Base-by-base conservation (phyloP, 2,113 vertebrate species). In the Grammomys surdaster region DNA sequence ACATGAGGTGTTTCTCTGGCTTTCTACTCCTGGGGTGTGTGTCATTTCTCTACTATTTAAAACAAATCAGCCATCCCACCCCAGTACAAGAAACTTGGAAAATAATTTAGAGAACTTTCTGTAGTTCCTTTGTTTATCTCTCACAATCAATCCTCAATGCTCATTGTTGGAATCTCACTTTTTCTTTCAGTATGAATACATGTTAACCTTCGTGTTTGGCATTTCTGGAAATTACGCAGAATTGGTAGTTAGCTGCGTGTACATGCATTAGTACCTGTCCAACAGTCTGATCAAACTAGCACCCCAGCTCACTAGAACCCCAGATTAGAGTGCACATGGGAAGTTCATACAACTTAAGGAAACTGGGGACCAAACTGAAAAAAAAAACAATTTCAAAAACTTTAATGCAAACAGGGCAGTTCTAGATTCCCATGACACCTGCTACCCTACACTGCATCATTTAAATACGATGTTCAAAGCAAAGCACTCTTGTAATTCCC, bases 161-260 rank as follows among this genome's bases (percentile, higher is more conserved):
- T 82, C 20, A 36, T 58, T 43, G 6, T 56, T 84, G 69, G 20
- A 43, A 80, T 76, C 72, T 63, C 82, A 31, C 8, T 40, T 81
- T 90, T 92, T 54, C 48, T 31, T 89, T 77, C 16, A 10, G 1
- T 69, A 40, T 88, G 88, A 88, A 60, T 75, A 76, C 72, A 46
- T 67, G 36, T 48, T 78, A 89, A 40, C 31, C 33, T 22, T 75
- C 56, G 7, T 94, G 24, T 92, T 81, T 72, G 80, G 40, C 31
- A 89, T 76, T 88, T 94, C 31, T 78, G 69, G 17, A 51, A 93
- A 92, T 94, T 69, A 77, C 90, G 22, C 81, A 11, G 67, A 40
- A 0, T 70, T 75, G 54, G 31, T 40, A 89, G 46, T 65, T 69
- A 80, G 85, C 92, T 77, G 81, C 92, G 77, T 77, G 46, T 11